phyloP scores from a whole-genome alignment of 2,113 vertebrate species.

The Blennius ocellaris region DNA sequence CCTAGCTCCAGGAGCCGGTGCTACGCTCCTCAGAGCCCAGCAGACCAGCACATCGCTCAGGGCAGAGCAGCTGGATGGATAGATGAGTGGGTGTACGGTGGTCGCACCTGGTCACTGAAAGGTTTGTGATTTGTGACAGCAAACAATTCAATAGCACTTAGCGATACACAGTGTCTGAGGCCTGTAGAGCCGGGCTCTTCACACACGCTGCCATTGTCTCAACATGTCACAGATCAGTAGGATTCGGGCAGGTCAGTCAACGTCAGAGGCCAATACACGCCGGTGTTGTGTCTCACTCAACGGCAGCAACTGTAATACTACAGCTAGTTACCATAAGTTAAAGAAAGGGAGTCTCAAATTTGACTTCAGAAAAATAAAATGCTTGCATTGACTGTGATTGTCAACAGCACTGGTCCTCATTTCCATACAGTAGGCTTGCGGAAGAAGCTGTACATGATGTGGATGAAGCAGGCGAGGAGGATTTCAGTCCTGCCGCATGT shows the following conservation, averaged over 20 bases:
- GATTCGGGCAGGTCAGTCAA: slow-evolving; percentile 32
- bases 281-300: background rate
- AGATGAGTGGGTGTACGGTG: slow-evolving; percentile 29
- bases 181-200: slow-evolving; percentile 47
- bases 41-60: slow-evolving; percentile 53
- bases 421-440: slow-evolving; percentile 74
- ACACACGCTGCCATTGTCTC: slow-evolving; percentile 49
- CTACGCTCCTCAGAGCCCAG: slow-evolving; percentile 72
- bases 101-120: slow-evolving; percentile 70
- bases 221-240: slow-evolving; percentile 60
- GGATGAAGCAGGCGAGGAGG: slow-evolving; percentile 63
- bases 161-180: slow-evolving; percentile 53
- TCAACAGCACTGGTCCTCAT: slow-evolving; percentile 65
- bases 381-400: slow-evolving; percentile 31
- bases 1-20: slow-evolving; percentile 74
- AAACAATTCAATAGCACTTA: slow-evolving; percentile 80
- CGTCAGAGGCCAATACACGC: slow-evolving; percentile 1
- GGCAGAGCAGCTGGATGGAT: slow-evolving; percentile 46
- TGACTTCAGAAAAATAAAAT: slow-evolving; percentile 2
- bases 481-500: slow-evolving; percentile 70
- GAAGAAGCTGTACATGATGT: slow-evolving; percentile 48
- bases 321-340: background rate
- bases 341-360: slow-evolving; percentile 18
- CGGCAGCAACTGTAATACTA: background rate
- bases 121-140: slow-evolving; percentile 75